These are phyloP conservation scores for Cottoperca gobio DNA, from an alignment of 2,797 vertebrate species.

Conservation along the genomic window DNA sequence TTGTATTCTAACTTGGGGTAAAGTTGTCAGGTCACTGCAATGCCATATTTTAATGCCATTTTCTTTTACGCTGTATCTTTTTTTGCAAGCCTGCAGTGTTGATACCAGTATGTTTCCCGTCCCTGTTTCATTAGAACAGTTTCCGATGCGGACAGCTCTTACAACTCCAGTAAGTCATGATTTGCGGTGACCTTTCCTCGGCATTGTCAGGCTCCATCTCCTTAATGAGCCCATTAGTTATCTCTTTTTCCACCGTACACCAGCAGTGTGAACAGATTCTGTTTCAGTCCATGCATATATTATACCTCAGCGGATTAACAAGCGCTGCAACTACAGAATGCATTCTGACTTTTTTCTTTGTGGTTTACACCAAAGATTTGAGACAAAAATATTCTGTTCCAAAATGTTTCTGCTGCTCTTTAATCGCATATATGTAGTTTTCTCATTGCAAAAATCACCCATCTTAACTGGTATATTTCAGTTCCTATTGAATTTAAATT, in stretches of 20 bases:
- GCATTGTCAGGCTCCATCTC: constrained; percentile 65
- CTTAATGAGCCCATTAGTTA: constrained; percentile 79
- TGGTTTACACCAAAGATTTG: constrained; percentile 23
- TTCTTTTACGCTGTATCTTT: constrained; percentile 45
- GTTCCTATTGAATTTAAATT: background rate
- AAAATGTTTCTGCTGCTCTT: constrained; percentile 14
- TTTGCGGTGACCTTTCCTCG: constrained; percentile 85
- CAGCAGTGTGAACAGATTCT: constrained; percentile 61
- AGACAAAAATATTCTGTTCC: constrained; percentile 16
- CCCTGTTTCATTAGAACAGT: constrained; percentile 92
- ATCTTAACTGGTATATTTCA: constrained; percentile 32
- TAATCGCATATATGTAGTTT: background rate
- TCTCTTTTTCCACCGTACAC: constrained; percentile 52
- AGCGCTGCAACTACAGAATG: constrained; percentile 16
- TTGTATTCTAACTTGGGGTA: constrained; percentile 16
- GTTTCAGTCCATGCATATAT: constrained; percentile 61
- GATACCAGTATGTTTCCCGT: constrained; percentile 81
- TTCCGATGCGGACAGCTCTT: constrained; percentile 88
- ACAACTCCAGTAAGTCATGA: constrained; percentile 92
- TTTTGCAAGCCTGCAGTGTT: constrained; percentile 60
- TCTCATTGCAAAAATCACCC: constrained; percentile 24
- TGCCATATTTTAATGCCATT: constrained; percentile 13
- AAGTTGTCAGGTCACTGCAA: constrained; percentile 36
- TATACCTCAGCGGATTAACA: constrained; percentile 42
- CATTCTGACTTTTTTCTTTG: constrained; percentile 31